These are phyloP conservation scores for Leucozona laternaria DNA, from an alignment of 2,888 invertebrate species.

Conservation along the genomic window DNA sequence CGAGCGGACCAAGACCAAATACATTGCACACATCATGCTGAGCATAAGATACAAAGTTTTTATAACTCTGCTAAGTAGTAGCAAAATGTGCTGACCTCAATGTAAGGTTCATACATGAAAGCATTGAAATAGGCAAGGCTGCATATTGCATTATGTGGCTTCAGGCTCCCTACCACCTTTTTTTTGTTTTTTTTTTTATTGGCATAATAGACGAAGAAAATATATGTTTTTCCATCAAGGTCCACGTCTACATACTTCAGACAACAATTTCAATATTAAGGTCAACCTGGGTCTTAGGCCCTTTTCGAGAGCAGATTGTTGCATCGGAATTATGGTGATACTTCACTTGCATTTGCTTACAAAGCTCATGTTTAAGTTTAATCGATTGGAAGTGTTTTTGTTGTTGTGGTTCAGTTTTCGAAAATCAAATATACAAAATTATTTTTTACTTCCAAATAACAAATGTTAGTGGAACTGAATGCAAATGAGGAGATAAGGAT, in stretches of 20 bases:
- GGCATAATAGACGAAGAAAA: slow-evolving; percentile 1
- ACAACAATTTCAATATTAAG: slow-evolving; percentile 34
- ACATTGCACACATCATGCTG: slow-evolving; percentile 45
- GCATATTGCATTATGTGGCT: not conserved
- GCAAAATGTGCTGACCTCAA: slow-evolving; percentile 49
- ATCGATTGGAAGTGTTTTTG: not conserved
- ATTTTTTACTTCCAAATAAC: not conserved
- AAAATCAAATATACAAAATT: not conserved
- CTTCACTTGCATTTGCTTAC: not conserved
- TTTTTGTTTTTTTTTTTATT: too few relatives aligned
- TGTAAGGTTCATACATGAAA: slow-evolving; percentile 24
- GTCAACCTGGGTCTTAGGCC: not conserved
- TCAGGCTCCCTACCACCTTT: not conserved
- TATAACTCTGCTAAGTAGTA: slow-evolving; percentile 50
- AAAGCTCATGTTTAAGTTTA: not conserved
- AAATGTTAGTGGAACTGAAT: not conserved
- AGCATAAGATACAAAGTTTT: slow-evolving; percentile 43
- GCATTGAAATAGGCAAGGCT: slow-evolving; percentile 2
- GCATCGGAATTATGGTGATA: not conserved
- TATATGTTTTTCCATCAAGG: slow-evolving; percentile 11
- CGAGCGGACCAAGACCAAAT: slow-evolving; percentile 38
- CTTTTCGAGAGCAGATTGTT: slow-evolving; percentile 11
- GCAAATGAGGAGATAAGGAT: not conserved
- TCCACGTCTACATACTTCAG: not conserved
- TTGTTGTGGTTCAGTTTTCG: too few relatives aligned